Evolutionary conservation across 2,888 invertebrate genomes (phyloP).

Genomic region (Coremacera marginata): DNA sequence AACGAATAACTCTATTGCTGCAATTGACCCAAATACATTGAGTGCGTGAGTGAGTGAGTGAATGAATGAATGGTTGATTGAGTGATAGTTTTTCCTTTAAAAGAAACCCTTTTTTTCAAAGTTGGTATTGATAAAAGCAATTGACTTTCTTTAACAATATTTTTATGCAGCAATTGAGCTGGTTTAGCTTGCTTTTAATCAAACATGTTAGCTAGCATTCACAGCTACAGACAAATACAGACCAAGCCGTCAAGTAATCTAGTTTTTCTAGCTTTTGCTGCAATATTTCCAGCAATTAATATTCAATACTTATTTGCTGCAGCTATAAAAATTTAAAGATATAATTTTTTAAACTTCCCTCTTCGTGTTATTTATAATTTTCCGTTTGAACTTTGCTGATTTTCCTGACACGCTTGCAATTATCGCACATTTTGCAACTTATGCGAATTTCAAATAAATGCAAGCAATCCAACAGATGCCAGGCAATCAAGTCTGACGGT

Average conservation of each 20-base stretch:
- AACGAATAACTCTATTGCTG: neutral
- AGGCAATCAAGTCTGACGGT: neutral
- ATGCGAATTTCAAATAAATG: neutral
- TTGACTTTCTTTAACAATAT: neutral
- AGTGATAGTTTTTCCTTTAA: neutral
- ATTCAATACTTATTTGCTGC: too few relatives aligned
- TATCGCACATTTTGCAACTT: slow-evolving; percentile 10
- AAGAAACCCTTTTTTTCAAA: neutral
- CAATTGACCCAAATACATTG: slow-evolving; percentile 12
- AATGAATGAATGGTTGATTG: neutral
- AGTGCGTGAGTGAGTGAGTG: too few relatives aligned
- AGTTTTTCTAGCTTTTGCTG: too few relatives aligned
- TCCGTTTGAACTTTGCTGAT: slow-evolving; percentile 16
- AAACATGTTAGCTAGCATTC: too few relatives aligned
- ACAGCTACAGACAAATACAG: too few relatives aligned
- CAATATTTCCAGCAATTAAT: too few relatives aligned
- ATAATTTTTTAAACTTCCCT: too few relatives aligned
- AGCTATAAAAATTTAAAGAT: too few relatives aligned
- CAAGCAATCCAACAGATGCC: neutral
- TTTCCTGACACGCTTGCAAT: slow-evolving; percentile 1
- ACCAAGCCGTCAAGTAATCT: too few relatives aligned
- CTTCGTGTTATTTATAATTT: neutral
- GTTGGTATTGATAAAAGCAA: neutral
- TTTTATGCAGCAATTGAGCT: neutral
- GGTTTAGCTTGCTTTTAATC: neutral